Evolutionary conservation across 2,113 vertebrate genomes (phyloP).

Genomic region (Chiloscyllium plagiosum): DNA sequence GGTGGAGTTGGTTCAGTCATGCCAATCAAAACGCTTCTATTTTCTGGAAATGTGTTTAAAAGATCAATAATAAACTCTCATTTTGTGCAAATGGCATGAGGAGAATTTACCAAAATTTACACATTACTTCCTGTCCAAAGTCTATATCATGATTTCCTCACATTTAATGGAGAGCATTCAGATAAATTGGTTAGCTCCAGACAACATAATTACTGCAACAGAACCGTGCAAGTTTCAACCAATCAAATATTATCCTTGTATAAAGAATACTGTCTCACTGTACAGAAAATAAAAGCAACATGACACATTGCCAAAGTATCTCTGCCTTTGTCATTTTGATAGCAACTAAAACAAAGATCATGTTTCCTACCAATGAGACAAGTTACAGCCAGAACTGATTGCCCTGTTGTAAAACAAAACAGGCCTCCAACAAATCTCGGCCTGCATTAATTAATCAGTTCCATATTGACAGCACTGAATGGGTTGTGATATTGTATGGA

Average conservation of each 20-base stretch:
- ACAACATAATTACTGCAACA: neutral
- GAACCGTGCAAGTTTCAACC: neutral
- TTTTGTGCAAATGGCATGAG: neutral
- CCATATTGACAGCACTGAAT: neutral
- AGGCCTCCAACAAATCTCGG: neutral
- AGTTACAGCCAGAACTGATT: constrained; percentile 19
- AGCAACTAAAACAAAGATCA: neutral
- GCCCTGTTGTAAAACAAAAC: neutral
- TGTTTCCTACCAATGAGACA: constrained; percentile 9
- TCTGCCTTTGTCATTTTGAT: neutral
- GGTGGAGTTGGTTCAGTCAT: neutral
- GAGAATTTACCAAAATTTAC: neutral
- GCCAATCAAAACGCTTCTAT: neutral
- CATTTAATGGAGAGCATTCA: neutral
- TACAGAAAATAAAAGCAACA: neutral
- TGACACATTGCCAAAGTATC: constrained; percentile 5
- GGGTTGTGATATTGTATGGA: neutral
- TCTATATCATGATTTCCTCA: neutral
- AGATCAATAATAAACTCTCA: neutral
- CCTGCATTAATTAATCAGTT: constrained; percentile 22
- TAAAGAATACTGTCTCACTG: neutral
- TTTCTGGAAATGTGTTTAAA: neutral
- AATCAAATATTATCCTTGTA: neutral
- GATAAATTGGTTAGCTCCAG: neutral
- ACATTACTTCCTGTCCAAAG: neutral